These are phyloP conservation scores for Procambarus clarkii DNA, from an alignment of 1,140 invertebrate species.

Conservation along the genomic window DNA sequence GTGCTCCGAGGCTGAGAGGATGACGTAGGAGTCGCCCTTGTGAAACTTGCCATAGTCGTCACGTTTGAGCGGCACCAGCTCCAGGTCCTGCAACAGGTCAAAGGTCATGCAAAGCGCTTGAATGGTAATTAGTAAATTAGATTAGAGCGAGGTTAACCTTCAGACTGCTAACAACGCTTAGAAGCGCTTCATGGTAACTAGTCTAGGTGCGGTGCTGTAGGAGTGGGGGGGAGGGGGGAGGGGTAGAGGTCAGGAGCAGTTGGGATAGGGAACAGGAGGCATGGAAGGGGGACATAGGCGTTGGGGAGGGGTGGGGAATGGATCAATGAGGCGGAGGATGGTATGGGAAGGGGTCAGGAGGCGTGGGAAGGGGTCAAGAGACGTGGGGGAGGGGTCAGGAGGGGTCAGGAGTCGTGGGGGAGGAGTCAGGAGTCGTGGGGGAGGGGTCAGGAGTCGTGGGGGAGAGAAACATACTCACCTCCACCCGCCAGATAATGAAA, in stretches of 20 bases:
- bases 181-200: no score
- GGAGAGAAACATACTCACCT: constrained; percentile 78
- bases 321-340: neutral
- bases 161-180: no score
- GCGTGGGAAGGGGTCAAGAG: neutral
- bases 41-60: constrained; percentile 90
- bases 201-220: no score
- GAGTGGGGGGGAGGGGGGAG: no score
- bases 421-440: neutral
- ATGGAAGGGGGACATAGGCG: neutral
- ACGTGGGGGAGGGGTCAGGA: neutral
- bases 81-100: constrained; percentile 81
- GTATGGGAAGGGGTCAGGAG: neutral
- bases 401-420: neutral
- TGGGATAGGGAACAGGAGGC: no score
- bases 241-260: no score
- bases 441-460: neutral
- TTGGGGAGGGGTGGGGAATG: neutral
- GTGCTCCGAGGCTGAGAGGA: constrained; percentile 85
- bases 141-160: no score
- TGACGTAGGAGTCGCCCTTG: constrained; percentile 89
- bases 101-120: no score
- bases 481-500: constrained; percentile 89
- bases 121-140: no score
- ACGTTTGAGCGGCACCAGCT: constrained; percentile 84